These are phyloP conservation scores for Cydia fagiglandana DNA, from an alignment of 1,140 invertebrate species.

Conservation along the genomic window DNA sequence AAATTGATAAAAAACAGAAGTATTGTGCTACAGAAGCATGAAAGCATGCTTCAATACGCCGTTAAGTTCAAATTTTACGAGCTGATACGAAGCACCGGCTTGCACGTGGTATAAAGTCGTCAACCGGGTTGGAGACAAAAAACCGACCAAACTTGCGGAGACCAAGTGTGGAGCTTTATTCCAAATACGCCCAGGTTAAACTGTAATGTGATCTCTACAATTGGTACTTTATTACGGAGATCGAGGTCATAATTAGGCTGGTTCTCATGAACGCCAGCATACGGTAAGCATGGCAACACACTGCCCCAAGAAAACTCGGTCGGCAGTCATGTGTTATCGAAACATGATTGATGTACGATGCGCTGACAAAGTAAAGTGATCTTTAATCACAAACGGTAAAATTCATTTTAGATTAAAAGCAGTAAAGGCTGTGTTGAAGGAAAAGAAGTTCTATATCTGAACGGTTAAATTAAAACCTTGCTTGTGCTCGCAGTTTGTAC, in stretches of 20 bases:
- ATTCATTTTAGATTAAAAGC: not conserved
- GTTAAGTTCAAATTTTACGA: conserved; percentile 24
- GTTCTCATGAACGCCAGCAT: not conserved
- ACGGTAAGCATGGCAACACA: not conserved
- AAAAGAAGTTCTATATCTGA: conserved; percentile 17
- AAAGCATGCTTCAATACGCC: conserved; percentile 5
- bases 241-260: not conserved
- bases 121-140: conserved; percentile 41
- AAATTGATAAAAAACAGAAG: not conserved
- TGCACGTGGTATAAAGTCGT: conserved; percentile 32
- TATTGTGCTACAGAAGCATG: not conserved
- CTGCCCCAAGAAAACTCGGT: conserved; percentile 39
- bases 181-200: not conserved
- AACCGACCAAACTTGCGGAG: conserved; percentile 34
- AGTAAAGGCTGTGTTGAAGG: not conserved
- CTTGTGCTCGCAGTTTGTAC: not conserved
- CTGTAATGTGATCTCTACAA: not conserved
- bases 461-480: conserved; percentile 17
- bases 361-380: not conserved
- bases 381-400: not conserved
- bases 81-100: conserved; percentile 17
- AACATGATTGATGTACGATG: conserved; percentile 22
- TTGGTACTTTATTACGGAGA: not conserved
- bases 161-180: conserved; percentile 34
- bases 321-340: conserved; percentile 38